Base-by-base conservation (phyloP, 1,140 invertebrate species). In the Hycleus phaleratus region DNA sequence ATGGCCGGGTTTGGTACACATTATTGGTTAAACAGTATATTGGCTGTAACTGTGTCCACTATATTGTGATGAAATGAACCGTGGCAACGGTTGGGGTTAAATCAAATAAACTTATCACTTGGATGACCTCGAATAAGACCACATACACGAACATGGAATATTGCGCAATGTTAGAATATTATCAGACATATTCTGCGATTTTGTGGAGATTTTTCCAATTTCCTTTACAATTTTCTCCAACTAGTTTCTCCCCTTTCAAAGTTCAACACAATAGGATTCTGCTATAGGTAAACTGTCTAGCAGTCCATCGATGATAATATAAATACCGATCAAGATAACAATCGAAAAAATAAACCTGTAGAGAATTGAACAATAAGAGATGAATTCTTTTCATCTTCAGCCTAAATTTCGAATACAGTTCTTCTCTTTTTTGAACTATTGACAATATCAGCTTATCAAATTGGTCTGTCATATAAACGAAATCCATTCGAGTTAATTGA, bases 131-230 rank as follows among this genome's bases (percentile, higher is more conserved):
- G 32, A 32, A 32, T 32, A 32, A 32, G 32, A 32, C 1, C 32
- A 32, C 3, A 32, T 5, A 32, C 7, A 32, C 32, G 32, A 4
- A 32, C 32, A 32, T 32, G 32, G 32, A 5, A 32, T 32, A 32
- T 32, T 32, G 25, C 59, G 52, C 54, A 48, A 54, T 49, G n/a
- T 48, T 42, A 39, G 48, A 61, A 61, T 61, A 57, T 48, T 51
- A 56, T 43, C 47, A 45, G 50, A 48, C n/a, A n/a, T 45, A 26
- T 40, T 32, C 43, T 10, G 54, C 59, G 49, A 61, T 61, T 61
- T 45, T 49, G 59, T 57, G 26, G 52, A 57, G 59, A 61, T 61
- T 61, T 61, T 61, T 61, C 59, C 59, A 61, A 61, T 61, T 61
- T 61, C 54, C 55, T 32, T 26, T 42, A 47, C 59, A 60, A 60